phyloP scores from a whole-genome alignment of 2,113 vertebrate species.

The Hippocampus barbouri region DNA sequence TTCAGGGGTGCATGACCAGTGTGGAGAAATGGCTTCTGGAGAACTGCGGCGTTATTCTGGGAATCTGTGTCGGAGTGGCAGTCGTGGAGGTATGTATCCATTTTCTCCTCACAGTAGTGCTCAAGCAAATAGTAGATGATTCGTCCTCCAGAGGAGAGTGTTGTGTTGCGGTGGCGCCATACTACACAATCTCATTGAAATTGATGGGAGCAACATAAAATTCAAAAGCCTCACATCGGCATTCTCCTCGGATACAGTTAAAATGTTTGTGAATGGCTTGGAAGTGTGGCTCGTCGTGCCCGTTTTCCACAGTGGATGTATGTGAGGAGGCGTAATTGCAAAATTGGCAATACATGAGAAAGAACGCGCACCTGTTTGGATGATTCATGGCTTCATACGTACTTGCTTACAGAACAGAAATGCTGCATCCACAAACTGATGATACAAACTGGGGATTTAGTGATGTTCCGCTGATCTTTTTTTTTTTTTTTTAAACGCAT shows the following conservation, averaged over 20 bases:
- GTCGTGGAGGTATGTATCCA: constrained; percentile 79
- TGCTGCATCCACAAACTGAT: too few relatives aligned
- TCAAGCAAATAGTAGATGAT: background rate
- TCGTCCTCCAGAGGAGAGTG: background rate
- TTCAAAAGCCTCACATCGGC: background rate
- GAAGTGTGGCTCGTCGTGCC: background rate
- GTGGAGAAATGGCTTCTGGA: constrained; percentile 84
- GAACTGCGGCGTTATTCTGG: constrained; percentile 86
- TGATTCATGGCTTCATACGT: background rate
- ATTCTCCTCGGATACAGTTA: background rate
- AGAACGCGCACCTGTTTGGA: background rate
- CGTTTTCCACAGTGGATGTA: background rate
- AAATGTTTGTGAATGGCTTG: background rate
- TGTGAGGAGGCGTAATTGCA: background rate
- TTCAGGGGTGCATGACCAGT: constrained; percentile 80
- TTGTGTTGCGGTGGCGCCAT: background rate
- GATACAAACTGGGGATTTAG: too few relatives aligned
- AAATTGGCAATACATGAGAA: background rate
- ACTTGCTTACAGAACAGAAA: too few relatives aligned
- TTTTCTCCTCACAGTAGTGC: background rate
- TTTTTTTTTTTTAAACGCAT: too few relatives aligned
- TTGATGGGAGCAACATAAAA: background rate
- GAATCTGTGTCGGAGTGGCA: constrained; percentile 81
- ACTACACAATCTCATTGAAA: background rate
- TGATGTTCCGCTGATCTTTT: too few relatives aligned